Percentiles rank a stretch among this genome's conserved stretches.
phyloP scores from a whole-genome alignment of 2,888 invertebrate species.

The Napeogenes inachia region DNA sequence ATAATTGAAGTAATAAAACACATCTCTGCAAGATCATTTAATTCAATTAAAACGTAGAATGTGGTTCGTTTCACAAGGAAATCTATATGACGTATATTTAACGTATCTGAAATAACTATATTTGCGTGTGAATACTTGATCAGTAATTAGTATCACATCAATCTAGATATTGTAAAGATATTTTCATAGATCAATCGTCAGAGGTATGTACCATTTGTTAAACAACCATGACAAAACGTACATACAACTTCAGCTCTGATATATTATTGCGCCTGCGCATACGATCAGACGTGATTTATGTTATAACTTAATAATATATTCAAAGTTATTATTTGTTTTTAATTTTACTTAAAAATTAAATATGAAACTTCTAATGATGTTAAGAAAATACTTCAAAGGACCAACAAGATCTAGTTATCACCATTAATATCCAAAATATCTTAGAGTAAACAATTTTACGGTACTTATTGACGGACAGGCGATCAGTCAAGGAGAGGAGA shows the following conservation, averaged over 20 bases:
- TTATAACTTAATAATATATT: neutral
- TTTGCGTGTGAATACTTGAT: slow-evolving; percentile 8
- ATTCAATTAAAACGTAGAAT: no score
- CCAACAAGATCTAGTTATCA: neutral
- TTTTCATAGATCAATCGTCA: neutral
- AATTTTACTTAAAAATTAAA: slow-evolving; percentile 11
- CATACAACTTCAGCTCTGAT: neutral
- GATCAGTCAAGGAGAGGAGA: slow-evolving; percentile 23
- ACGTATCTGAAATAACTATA: neutral
- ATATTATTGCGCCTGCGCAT: neutral
- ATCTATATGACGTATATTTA: no score
- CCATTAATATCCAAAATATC: slow-evolving; percentile 7
- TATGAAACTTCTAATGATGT: neutral
- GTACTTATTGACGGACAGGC: slow-evolving; percentile 15
- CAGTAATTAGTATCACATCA: neutral
- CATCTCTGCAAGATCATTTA: neutral
- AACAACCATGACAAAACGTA: slow-evolving; percentile 8
- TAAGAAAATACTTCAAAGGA: no score
- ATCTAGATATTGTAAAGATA: neutral
- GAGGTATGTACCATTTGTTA: slow-evolving; percentile 12
- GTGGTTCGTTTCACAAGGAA: no score
- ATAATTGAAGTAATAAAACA: neutral
- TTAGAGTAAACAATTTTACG: slow-evolving; percentile 26
- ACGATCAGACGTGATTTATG: neutral
- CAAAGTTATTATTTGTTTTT: slow-evolving; percentile 1